Base-by-base conservation (phyloP, 35 echinoderm and acorn worm species). In the Eucidaris tribuloides region DNA sequence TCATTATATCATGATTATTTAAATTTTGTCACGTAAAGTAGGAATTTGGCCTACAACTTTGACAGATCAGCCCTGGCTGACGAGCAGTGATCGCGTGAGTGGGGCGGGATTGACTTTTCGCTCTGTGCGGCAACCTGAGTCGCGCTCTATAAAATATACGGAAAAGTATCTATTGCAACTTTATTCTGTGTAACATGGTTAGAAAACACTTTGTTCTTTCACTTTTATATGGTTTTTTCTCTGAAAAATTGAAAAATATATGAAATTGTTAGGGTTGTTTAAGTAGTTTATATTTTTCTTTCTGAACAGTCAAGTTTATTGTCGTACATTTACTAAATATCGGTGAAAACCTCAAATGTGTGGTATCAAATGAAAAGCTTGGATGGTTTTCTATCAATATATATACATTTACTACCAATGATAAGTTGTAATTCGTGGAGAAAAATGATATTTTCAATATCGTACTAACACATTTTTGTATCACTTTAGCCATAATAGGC, bases 361-460 rank as follows among this genome's bases (percentile, higher is more conserved):
- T 15, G 68, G 37, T 43, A 74, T 74, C 41, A 74, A 74, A 74
- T 44, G 38, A 22, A n/a, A 74, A 74, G 68, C 37, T 74, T 44
- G 23, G n/a, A 74, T 7, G 36, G 37, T 74, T 22, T 36, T 74
- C 68, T 74, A 11, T 74, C 68, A 3, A 74, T 25, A 41, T 2
- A 0, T 35, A 74, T 38, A 0, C 38, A 6, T 17, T 41, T 17
- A n/a, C n/a, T 42, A 41, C 18, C 11, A 17, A 22, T 42, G 29
- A 24, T 38, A 17, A 74, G 7, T 1, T 22, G 35, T 74, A 25
- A 74, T 25, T 44, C 25, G 34, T 42, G 44, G n/a, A 74, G 68
- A 74, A 74, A 43, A 35, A 17, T 22, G 44, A 44, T n/a, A 74
- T 5, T 74, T 74, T 74, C 34, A 74, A 74, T 36, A 74, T 22